Evolutionary conservation across 2,797 vertebrate species (phyloP).

Genomic region (Protosalanx chinensis): DNA sequence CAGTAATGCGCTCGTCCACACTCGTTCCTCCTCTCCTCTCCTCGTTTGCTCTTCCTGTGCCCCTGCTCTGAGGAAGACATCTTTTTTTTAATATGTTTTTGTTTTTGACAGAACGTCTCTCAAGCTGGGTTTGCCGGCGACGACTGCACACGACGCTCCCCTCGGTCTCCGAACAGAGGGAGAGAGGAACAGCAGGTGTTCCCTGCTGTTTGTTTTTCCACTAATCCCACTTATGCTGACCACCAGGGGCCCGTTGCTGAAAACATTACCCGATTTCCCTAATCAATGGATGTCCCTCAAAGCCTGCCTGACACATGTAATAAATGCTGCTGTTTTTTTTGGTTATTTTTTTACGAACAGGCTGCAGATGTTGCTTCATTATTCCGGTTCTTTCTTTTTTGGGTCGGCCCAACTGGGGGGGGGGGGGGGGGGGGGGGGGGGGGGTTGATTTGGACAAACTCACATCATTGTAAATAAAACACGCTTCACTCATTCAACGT

Average conservation of each 20-base stretch:
- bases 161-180: conserved; percentile 8
- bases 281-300: conserved; percentile 59
- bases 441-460: conserved; percentile 15
- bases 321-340: conserved; percentile 44
- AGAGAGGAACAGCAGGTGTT: conserved; percentile 47
- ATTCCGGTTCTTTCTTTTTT: conserved; percentile 52
- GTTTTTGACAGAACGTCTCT: conserved; percentile 12
- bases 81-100: neutral
- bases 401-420: conserved; percentile 33
- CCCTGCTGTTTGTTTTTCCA: conserved; percentile 50
- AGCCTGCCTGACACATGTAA: conserved; percentile 35
- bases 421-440: neutral
- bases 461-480: neutral
- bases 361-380: conserved; percentile 58
- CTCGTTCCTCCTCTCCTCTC: neutral
- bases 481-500: too few relatives aligned
- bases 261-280: conserved; percentile 61
- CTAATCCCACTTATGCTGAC: conserved; percentile 59
- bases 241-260: conserved; percentile 55
- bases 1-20: neutral
- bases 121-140: neutral
- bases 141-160: conserved; percentile 21
- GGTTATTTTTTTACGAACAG: conserved; percentile 37
- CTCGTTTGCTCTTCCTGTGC: neutral
- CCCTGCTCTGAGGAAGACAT: conserved; percentile 34